Evolutionary conservation across 2,113 vertebrate species (phyloP), one percentile per base, ranked within the genome.

Genomic region (Triplophysa siluroides): DNA sequence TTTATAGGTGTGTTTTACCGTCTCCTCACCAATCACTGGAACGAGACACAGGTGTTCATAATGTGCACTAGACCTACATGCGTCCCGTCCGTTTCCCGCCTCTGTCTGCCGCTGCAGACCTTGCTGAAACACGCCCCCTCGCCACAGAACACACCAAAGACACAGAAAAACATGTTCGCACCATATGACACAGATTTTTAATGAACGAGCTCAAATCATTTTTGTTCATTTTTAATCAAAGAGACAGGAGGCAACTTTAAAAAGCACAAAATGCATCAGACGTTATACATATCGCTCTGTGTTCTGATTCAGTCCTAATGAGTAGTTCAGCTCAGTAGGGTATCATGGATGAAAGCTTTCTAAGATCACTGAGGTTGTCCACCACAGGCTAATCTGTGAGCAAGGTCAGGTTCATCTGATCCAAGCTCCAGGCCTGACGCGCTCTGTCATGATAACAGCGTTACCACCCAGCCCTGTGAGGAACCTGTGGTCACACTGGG

Each of bases 331-430:
- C 58, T 45, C 38, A 11, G 41, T 16, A 45, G 14, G 33, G 8
- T 33, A 62, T 23, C 62, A 62, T 9, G 58, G 16, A 47, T 58
- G 21, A 26, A 19, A n/a, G 24, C 21, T 18, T 54, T 29, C 19
- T 33, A 38, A 26, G 38, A 52, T 72, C 70, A 41, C 50, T 58
- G 7, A 61, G 54, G 47, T 33, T 74, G 54, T 21, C 6, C 5
- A 16, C 58, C 24, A 45, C 4, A 8, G 41, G 72, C 58, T 33
- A 62, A 75, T 75, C 70, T 70, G 29, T 21, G 14, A 74, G 62
- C 47, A 75, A 75, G 72, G 58, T 47, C 72, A 47, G n/a, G 23
- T 58, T 26, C 33, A 61, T 62, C 58, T 63, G 72, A 62, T 75
- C 38, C 71, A 21, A 54, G 33, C 54, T 14, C 5, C 54, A 81